Base-by-base conservation (phyloP, 30 jellyfish, hydroid and myxozoan species). In the Sanderia malayensis region DNA sequence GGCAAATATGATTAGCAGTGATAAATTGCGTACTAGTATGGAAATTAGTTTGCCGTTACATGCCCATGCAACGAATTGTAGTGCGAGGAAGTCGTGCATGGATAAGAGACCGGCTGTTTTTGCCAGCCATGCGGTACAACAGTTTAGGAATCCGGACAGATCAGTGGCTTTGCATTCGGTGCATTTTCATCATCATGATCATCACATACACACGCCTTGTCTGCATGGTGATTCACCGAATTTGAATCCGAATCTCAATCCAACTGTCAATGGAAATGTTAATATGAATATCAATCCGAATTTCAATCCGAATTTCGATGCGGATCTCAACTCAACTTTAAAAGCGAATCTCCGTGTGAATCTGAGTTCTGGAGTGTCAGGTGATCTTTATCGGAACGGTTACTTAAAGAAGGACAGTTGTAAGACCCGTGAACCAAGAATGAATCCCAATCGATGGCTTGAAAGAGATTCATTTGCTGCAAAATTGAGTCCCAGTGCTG, bases 191-290 rank as follows among this genome's bases (percentile, higher is more conserved):
- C 44, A 28, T 21, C 79, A 66, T 37, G 79, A 66, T 23, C 79
- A 66, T 44, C 79, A 66, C 10, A 66, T 66, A 11, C 63, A 31
- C 37, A 23, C 79, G 27, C 79, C 79, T 11, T 66, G 64, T 28
- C 7, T 66, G 21, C 79, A 66, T 29, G 52, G 52, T 4, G 52
- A 6, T 24, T 24, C 64, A 49, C 27, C 8, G 64, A 49, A 15
- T 49, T 24, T 15, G 55, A 41, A 41, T 41, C 55, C 55, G 55
- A 41, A 41, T 41, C 8, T 41, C 55, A 41, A 8, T 15, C 55
- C 15, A 15, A 15, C 55, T 6, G 23, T 7, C 75, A n/a, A n/a
- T n/a, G n/a, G n/a, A n/a, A n/a, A n/a, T n/a, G n/a, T 55, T 62
- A 45, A 62, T 62, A 8, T 18, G 24, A 4, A 29, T 62, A 26